Percentiles rank a stretch among this genome's conserved stretches.
Conservation (phyloP, 2,797 vertebrate species). For the Lacerta viridis region DNA sequence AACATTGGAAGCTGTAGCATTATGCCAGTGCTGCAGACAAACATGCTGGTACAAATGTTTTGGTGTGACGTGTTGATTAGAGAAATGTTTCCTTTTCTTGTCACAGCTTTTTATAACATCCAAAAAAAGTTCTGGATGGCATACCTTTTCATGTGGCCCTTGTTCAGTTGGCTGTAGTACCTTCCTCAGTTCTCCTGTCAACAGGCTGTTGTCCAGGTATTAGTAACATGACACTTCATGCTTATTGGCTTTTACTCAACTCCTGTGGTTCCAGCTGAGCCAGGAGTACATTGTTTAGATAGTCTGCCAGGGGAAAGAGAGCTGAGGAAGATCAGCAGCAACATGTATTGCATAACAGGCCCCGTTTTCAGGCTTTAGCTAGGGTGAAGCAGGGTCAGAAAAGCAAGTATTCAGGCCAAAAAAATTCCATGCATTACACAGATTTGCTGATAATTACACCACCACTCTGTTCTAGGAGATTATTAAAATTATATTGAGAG, state of each 20-base stretch:
- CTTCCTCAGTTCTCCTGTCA: conserved; percentile 44
- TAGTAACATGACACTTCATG: background rate
- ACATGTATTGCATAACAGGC: conserved; percentile 15
- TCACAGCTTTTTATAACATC: conserved; percentile 10
- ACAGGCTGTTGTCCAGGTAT: conserved; percentile 47
- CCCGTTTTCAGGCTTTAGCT: conserved; percentile 33
- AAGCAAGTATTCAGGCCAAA: conserved; percentile 19
- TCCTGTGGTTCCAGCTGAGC: conserved; percentile 22
- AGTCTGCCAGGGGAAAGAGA: conserved; percentile 30
- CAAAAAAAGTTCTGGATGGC: conserved; percentile 51
- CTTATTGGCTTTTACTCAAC: conserved; percentile 33
- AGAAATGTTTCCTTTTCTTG: conserved; percentile 24
- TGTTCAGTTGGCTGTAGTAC: conserved; percentile 49
- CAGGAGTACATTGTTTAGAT: conserved; percentile 48
- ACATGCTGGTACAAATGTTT: background rate
- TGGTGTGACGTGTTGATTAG: conserved; percentile 5
- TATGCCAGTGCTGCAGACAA: background rate
- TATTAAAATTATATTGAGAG: too few relatives aligned
- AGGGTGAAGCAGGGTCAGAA: conserved; percentile 37
- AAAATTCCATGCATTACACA: conserved; percentile 30
- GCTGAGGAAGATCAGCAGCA: conserved; percentile 13
- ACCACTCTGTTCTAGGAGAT: background rate
- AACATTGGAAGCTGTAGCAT: background rate
- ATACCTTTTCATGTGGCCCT: conserved; percentile 55
- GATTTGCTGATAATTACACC: background rate